Percentiles rank a stretch among this genome's conserved stretches.
Conservation (phyloP, 2,113 vertebrate species). For the Dipodomys spectabilis region DNA sequence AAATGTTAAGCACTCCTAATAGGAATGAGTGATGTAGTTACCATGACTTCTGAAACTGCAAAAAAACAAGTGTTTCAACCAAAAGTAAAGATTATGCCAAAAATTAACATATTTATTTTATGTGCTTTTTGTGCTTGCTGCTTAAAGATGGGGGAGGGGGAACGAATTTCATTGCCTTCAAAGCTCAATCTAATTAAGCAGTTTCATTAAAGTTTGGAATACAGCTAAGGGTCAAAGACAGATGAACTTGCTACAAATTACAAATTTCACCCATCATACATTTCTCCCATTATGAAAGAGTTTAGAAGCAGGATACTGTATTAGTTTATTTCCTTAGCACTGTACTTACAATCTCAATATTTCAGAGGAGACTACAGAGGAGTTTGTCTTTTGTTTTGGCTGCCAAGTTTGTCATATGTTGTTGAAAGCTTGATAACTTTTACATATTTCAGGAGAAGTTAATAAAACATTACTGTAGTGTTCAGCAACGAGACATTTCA, state of each 20-base stretch:
- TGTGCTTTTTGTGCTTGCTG: constrained; percentile 44
- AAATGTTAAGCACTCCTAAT: constrained; percentile 61
- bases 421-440: constrained; percentile 55
- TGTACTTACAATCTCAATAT: constrained; percentile 37
- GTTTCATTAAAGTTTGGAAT: constrained; percentile 46
- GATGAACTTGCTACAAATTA: constrained; percentile 43
- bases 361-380: constrained; percentile 6
- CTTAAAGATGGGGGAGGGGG: background rate
- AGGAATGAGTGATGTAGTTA: constrained; percentile 49
- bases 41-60: constrained; percentile 63
- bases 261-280: background rate
- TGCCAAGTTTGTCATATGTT: constrained; percentile 52
- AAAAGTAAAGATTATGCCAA: constrained; percentile 45
- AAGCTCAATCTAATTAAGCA: constrained; percentile 36
- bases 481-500: constrained; percentile 37
- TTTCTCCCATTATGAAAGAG: constrained; percentile 13
- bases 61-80: constrained; percentile 43
- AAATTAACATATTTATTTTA: constrained; percentile 45
- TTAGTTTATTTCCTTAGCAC: background rate
- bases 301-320: background rate
- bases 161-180: constrained; percentile 6
- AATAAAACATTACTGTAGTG: constrained; percentile 52
- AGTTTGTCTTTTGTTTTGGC: constrained; percentile 18
- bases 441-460: constrained; percentile 48
- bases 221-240: constrained; percentile 10